Evolutionary conservation across 2,888 invertebrate species (phyloP).

Genomic region (Octonoba sinensis): DNA sequence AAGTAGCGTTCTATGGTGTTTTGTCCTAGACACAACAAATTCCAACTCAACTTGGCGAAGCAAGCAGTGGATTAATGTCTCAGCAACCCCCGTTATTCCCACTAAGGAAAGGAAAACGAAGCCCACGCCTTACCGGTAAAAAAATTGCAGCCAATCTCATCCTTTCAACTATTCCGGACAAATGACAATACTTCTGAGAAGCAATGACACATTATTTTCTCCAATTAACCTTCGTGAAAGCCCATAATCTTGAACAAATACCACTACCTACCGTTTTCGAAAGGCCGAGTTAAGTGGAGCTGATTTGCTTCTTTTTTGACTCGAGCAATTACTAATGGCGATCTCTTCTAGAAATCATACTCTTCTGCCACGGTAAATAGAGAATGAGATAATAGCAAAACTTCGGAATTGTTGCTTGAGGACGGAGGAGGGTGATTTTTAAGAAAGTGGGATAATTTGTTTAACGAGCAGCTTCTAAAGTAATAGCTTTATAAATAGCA

Average conservation of each 20-base stretch:
- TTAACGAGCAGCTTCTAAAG: constrained; percentile 45
- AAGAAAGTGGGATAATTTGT: constrained; percentile 43
- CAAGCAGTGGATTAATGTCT: constrained; percentile 15
- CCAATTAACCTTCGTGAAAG: constrained; percentile 58
- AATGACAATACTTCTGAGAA: constrained; percentile 56
- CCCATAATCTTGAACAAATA: constrained; percentile 58
- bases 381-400: constrained; percentile 38
- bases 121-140: constrained; percentile 33
- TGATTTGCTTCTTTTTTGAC: constrained; percentile 42
- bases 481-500: constrained; percentile 45
- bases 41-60: not conserved
- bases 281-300: constrained; percentile 36
- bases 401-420: constrained; percentile 42
- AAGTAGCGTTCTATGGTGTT: not conserved
- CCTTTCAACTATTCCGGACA: constrained; percentile 33
- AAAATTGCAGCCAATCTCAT: constrained; percentile 8
- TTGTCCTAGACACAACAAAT: not conserved
- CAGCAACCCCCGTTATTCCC: constrained; percentile 39
- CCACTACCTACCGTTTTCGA: constrained; percentile 55
- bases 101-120: constrained; percentile 25
- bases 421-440: constrained; percentile 29
- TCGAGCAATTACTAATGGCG: constrained; percentile 41
- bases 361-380: constrained; percentile 14
- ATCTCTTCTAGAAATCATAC: constrained; percentile 23
- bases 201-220: constrained; percentile 62